phyloP scores from a whole-genome alignment of 1,140 invertebrate species.

The Caligus rogercresseyi region DNA sequence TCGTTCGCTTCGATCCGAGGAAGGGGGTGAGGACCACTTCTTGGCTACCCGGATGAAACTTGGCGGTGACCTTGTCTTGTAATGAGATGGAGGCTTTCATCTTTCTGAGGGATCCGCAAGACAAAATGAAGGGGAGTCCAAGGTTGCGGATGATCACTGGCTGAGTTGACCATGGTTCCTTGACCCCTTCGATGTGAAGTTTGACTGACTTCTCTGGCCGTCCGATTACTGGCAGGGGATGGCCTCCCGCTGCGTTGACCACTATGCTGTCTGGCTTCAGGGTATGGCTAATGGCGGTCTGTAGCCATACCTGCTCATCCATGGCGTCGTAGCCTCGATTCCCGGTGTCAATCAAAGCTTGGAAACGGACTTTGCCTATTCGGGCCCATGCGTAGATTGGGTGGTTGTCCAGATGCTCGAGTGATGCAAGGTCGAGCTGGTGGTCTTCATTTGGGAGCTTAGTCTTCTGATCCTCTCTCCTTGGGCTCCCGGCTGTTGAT shows the following conservation, averaged over 20 bases:
- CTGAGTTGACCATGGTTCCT: too few relatives aligned
- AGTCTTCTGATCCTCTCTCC: background rate
- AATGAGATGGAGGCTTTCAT: too few relatives aligned
- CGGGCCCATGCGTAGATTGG: background rate
- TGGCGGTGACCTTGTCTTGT: too few relatives aligned
- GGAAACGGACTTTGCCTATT: background rate
- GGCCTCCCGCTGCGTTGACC: background rate
- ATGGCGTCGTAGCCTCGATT: background rate
- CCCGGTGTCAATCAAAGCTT: background rate
- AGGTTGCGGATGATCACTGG: too few relatives aligned
- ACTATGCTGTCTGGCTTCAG: background rate
- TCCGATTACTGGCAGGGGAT: background rate
- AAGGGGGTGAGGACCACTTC: too few relatives aligned
- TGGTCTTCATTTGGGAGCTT: background rate
- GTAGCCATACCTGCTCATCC: background rate
- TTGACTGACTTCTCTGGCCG: too few relatives aligned
- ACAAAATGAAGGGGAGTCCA: too few relatives aligned
- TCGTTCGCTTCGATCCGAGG: too few relatives aligned
- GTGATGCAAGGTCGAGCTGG: background rate
- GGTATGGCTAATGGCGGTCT: background rate
- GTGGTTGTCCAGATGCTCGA: background rate
- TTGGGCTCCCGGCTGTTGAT: background rate
- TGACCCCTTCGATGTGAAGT: too few relatives aligned
- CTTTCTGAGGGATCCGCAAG: too few relatives aligned
- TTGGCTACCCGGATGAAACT: too few relatives aligned